These are phyloP conservation scores for Emberiza fucata DNA, from an alignment of 2,113 vertebrate species.

Conservation along the genomic window DNA sequence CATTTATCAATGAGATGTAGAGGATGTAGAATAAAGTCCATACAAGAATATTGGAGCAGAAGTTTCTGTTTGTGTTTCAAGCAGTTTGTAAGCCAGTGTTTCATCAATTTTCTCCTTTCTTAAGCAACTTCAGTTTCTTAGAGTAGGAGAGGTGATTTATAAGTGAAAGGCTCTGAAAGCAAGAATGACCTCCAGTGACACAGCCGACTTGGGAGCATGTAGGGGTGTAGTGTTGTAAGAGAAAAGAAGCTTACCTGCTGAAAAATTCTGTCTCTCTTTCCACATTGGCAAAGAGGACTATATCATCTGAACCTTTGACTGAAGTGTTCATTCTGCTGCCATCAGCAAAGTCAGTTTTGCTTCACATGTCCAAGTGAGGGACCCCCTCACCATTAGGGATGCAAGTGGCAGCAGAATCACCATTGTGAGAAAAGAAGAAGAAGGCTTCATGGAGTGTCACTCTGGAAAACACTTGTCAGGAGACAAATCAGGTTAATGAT, in stretches of 20 bases:
- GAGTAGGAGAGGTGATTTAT: background rate
- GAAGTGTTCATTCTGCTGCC: background rate
- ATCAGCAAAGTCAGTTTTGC: background rate
- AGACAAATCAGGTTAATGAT: background rate
- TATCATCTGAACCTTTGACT: background rate
- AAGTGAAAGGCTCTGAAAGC: background rate
- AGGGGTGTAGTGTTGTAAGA: fast-evolving
- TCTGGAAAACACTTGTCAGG: background rate
- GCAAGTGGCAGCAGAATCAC: background rate
- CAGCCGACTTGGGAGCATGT: background rate
- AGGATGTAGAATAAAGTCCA: background rate
- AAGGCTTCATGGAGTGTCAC: background rate
- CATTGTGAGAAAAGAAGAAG: background rate
- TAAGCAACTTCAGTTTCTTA: background rate
- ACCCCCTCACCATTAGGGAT: background rate
- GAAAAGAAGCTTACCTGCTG: background rate
- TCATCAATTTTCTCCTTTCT: background rate
- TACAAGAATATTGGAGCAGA: background rate
- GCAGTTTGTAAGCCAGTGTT: background rate
- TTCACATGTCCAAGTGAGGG: background rate
- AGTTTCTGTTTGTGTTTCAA: background rate
- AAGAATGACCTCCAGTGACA: background rate
- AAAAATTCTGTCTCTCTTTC: background rate
- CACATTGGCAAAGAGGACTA: background rate
- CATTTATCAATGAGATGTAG: background rate